Evolutionary conservation across 2,113 vertebrate genomes (phyloP).

Genomic region (Callipepla californica): DNA sequence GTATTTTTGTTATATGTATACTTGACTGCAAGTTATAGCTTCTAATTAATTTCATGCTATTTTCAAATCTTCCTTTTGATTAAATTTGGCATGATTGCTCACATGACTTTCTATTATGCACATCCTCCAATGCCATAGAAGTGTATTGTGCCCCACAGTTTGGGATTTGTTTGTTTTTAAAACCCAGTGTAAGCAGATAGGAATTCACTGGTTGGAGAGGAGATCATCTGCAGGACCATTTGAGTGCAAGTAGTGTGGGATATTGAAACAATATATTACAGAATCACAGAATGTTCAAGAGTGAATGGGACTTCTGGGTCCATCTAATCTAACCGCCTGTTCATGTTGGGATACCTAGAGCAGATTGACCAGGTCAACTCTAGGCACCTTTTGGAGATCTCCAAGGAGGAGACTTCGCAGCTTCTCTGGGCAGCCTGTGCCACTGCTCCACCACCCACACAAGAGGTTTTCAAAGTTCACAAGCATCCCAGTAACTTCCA

Average conservation of each 20-base stretch:
- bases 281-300: neutral
- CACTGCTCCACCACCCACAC: neutral
- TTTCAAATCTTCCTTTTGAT: neutral
- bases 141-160: neutral
- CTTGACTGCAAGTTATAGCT: neutral
- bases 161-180: neutral
- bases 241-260: neutral
- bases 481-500: neutral
- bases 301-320: neutral
- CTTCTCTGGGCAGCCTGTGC: neutral
- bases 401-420: too few relatives aligned
- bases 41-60: neutral
- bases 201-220: neutral
- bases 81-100: neutral
- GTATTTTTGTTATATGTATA: neutral
- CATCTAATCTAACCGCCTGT: neutral
- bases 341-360: neutral
- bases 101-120: neutral
- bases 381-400: neutral
- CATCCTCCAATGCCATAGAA: neutral
- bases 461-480: neutral
- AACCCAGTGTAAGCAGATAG: neutral
- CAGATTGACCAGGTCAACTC: neutral
- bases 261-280: neutral
- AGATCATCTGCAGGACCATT: neutral